Evolutionary conservation across 2,113 vertebrate species (phyloP).

Genomic region (Origma solitaria): DNA sequence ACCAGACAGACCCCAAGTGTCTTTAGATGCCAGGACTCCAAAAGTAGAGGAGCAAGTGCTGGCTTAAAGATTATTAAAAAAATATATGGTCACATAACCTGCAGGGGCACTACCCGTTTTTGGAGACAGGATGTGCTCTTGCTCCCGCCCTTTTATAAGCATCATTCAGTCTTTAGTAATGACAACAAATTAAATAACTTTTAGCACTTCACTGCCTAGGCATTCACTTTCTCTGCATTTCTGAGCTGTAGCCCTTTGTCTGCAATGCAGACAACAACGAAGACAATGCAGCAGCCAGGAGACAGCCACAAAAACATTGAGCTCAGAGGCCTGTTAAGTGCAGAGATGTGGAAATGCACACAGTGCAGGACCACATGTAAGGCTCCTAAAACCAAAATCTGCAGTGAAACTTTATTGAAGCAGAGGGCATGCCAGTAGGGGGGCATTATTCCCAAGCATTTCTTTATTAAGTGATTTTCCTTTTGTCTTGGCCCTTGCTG

Average conservation of each 20-base stretch:
- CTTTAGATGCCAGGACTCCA: neutral
- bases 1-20: neutral
- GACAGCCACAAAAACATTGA: neutral
- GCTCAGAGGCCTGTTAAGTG: neutral
- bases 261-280: neutral
- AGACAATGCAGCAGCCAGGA: neutral
- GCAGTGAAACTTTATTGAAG: neutral
- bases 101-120: neutral
- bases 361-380: neutral
- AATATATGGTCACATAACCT: neutral
- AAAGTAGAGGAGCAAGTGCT: neutral
- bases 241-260: neutral
- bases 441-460: neutral
- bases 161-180: neutral
- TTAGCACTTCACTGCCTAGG: neutral
- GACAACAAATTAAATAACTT: neutral
- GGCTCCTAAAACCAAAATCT: neutral
- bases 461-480: neutral
- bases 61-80: neutral
- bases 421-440: neutral
- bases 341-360: neutral
- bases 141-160: neutral
- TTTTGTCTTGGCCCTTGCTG: conserved; percentile 1
- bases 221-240: neutral
- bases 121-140: neutral